Base-by-base conservation (phyloP, 2,888 invertebrate species). In the Drosophila quinaria region DNA sequence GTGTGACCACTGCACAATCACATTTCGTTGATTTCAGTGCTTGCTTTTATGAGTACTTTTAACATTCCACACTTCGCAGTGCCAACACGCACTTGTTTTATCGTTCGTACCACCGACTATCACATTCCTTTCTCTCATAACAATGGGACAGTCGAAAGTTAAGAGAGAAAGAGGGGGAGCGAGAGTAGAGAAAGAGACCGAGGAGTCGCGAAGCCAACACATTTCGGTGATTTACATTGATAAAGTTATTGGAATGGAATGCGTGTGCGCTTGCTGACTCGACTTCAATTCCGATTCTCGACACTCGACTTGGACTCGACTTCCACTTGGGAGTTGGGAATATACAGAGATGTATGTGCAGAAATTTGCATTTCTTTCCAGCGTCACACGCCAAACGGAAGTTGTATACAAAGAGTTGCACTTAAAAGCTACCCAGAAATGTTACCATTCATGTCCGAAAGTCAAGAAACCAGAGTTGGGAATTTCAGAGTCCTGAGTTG, bases 371-470 rank as follows among this genome's bases (percentile, higher is more conserved):
- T 83, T 81, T 87, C 77, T 87, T 84, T 56, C 10, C 66, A 64
- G 19, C 56, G 79, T 75, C 76, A 74, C 82, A 87, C 91, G 87
- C 78, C 78, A 85, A 81, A 74, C 82, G 88, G 89, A 91, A 89
- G 82, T 87, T 87, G 83, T 87, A 78, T 80, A 87, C 89, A 87
- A 90, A 89, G 82, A 88, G 84, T 81, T 88, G 89, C 91, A 89
- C 84, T 89, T 80, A 84, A 74, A 83, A 68, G 74, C 78, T 62
- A 70, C 69, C 86, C 90, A 69, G 58, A 61, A 80, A 74, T 80
- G 80, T 73, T 72, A 47, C 83, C 67, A 89, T 81, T 81, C 65
- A 73, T 72, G 87, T 89, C 79, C 71, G 70, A 56, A 56, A 51
- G 39, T 5, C 31, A 22, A 35, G 33, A 35, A 44, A 19, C 15